Evolutionary conservation across 2,888 invertebrate species (phyloP).

Genomic region (Prenolepis imparis): DNA sequence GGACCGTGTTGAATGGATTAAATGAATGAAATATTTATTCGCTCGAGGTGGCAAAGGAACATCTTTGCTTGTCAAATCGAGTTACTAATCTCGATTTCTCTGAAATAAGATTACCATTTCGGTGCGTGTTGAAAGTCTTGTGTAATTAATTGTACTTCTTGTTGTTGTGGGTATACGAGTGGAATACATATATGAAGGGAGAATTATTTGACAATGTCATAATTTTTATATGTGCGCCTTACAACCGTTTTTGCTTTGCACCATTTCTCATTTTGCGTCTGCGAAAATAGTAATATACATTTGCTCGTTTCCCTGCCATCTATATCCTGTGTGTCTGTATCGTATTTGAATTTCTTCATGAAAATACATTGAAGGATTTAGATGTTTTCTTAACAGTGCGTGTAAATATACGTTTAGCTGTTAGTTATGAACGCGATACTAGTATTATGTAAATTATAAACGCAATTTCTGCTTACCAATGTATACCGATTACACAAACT

Average conservation of each 20-base stretch:
- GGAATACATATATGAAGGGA: not conserved
- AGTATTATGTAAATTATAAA: not conserved
- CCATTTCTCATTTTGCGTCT: conserved; percentile 23
- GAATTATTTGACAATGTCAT: conserved; percentile 36
- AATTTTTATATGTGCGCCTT: conserved; percentile 43
- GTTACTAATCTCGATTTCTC: conserved; percentile 11
- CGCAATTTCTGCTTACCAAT: not conserved
- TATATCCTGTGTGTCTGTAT: not conserved
- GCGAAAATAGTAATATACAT: conserved; percentile 27
- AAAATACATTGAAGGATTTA: conserved; percentile 17
- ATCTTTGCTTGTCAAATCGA: not conserved
- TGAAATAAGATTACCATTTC: conserved; percentile 24
- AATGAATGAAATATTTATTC: conserved; percentile 47
- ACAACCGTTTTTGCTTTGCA: conserved; percentile 27
- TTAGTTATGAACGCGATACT: not conserved
- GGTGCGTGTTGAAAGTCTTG: conserved; percentile 1
- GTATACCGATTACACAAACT: not conserved
- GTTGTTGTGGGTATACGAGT: not conserved
- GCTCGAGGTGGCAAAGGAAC: not conserved
- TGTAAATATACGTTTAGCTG: conserved; percentile 7
- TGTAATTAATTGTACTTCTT: conserved; percentile 31
- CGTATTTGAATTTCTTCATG: conserved; percentile 18
- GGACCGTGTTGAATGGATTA: conserved; percentile 29
- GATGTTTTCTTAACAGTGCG: conserved; percentile 30
- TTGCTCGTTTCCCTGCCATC: conserved; percentile 18